phyloP scores from a whole-genome alignment of 2,888 invertebrate species.

The Ennomos fuscantarius region DNA sequence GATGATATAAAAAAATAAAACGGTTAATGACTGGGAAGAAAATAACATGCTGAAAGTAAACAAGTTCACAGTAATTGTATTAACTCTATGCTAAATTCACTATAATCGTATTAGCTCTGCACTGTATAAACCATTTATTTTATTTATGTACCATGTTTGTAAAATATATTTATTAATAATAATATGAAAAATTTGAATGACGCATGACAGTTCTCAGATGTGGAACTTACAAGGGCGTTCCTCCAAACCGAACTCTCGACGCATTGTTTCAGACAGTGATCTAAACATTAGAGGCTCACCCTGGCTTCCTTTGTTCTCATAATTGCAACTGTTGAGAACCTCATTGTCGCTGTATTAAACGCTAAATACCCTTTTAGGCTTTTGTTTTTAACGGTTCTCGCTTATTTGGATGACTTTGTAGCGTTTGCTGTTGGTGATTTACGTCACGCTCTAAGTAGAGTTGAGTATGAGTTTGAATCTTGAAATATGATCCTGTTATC shows the following conservation, averaged over 20 bases:
- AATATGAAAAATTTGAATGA: slow-evolving; percentile 20
- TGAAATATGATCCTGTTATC: no score
- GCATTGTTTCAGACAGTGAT: slow-evolving; percentile 36
- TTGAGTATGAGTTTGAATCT: neutral
- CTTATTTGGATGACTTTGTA: slow-evolving; percentile 45
- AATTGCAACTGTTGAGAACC: slow-evolving; percentile 62
- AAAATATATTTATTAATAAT: slow-evolving; percentile 1
- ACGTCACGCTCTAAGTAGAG: slow-evolving; percentile 5
- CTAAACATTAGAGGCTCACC: slow-evolving; percentile 56
- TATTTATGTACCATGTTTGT: neutral
- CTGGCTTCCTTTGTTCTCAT: slow-evolving; percentile 59
- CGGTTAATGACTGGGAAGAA: no score
- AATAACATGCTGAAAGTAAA: no score
- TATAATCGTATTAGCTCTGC: no score
- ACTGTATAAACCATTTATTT: no score
- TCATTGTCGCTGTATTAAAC: slow-evolving; percentile 49
- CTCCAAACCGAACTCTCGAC: slow-evolving; percentile 25
- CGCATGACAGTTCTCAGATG: slow-evolving; percentile 11
- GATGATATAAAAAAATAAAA: no score
- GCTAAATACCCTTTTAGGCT: slow-evolving; percentile 48
- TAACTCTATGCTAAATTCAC: no score
- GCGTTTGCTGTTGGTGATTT: slow-evolving; percentile 22
- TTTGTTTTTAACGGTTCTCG: slow-evolving; percentile 51
- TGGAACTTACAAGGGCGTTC: slow-evolving; percentile 16
- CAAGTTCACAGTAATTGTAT: no score